Evolutionary conservation across 2,888 invertebrate genomes (phyloP).

Genomic region (Hofmannophila pseudospretella): DNA sequence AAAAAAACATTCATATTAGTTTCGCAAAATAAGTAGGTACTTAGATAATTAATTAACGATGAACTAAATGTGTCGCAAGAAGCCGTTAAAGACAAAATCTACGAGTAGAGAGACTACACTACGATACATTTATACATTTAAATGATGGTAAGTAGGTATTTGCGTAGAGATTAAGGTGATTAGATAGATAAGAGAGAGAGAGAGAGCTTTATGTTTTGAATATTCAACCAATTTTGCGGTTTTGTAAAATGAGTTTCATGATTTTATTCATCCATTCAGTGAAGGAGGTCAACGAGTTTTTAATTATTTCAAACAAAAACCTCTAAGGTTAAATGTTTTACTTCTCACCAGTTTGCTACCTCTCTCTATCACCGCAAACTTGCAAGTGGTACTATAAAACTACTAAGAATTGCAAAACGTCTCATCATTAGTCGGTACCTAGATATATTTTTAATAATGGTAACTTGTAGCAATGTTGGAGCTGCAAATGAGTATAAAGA

Average conservation of each 20-base stretch:
- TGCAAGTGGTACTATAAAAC: not conserved
- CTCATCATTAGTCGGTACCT: too few relatives aligned
- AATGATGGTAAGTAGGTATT: too few relatives aligned
- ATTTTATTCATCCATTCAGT: not conserved
- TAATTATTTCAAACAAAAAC: conserved; percentile 1
- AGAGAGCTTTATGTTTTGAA: not conserved
- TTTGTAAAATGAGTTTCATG: not conserved
- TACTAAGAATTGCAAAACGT: too few relatives aligned
- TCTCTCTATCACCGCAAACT: not conserved
- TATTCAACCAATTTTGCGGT: not conserved
- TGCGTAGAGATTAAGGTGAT: too few relatives aligned
- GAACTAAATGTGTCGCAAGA: too few relatives aligned
- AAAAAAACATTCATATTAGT: not conserved
- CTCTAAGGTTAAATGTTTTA: not conserved
- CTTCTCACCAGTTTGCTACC: not conserved
- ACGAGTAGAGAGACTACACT: too few relatives aligned
- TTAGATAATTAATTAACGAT: too few relatives aligned
- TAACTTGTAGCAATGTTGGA: too few relatives aligned
- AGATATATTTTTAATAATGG: too few relatives aligned
- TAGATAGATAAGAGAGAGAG: not conserved
- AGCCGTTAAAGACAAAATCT: too few relatives aligned
- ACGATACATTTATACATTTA: too few relatives aligned
- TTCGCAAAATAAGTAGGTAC: not conserved
- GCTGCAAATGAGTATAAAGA: too few relatives aligned
- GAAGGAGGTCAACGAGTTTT: conserved; percentile 2